These are phyloP conservation scores for Mythimna pallens DNA, from an alignment of 2,888 invertebrate species.

Conservation along the genomic window DNA sequence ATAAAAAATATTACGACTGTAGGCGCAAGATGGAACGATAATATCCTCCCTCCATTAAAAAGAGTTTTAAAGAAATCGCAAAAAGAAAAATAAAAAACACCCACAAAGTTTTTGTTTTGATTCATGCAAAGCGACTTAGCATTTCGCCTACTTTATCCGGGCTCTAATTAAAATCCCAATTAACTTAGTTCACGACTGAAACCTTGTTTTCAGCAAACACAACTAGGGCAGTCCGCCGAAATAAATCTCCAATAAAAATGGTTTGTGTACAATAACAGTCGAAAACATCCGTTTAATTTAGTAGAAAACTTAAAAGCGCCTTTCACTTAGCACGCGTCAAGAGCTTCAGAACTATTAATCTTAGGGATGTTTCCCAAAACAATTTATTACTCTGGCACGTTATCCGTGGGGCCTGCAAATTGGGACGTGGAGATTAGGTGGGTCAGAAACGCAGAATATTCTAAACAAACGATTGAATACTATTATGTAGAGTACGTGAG, in stretches of 20 bases:
- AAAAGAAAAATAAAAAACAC: conserved; percentile 2
- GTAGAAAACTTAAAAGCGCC: conserved; percentile 76
- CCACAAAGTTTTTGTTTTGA: conserved; percentile 9
- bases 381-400: conserved; percentile 84
- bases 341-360: conserved; percentile 85
- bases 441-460: conserved; percentile 76
- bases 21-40: conserved; percentile 61
- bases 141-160: conserved; percentile 8
- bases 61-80: conserved; percentile 41
- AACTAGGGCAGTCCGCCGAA: conserved; percentile 44
- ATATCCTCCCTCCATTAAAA: conserved; percentile 44
- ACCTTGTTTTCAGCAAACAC: conserved; percentile 26
- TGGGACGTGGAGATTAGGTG: conserved; percentile 80
- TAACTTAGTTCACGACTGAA: conserved; percentile 19
- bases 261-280: conserved; percentile 62
- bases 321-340: conserved; percentile 84
- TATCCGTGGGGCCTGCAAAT: conserved; percentile 79
- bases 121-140: conserved; percentile 15
- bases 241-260: conserved; percentile 60
- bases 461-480: conserved; percentile 77
- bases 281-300: conserved; percentile 73
- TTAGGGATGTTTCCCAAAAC: conserved; percentile 85
- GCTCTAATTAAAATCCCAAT: conserved; percentile 18
- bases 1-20: conserved; percentile 70
- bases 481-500: conserved; percentile 61